Evolutionary conservation across 2,113 vertebrate genomes (phyloP).

Genomic region (Ctenodactylus gundi): DNA sequence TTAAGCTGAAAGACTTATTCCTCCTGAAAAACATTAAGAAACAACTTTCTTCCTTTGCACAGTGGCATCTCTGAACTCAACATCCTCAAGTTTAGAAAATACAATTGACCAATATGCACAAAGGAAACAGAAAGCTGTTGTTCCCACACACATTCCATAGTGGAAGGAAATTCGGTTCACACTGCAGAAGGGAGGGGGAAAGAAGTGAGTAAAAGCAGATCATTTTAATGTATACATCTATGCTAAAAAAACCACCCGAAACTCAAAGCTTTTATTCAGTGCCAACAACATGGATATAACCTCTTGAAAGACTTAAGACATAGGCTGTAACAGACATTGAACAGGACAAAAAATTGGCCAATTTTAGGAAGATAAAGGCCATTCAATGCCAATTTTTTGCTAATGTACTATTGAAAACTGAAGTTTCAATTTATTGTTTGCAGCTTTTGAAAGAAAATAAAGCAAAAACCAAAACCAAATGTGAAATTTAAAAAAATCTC

Average conservation of each 20-base stretch:
- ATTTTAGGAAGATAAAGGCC: background rate
- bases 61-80: background rate
- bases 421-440: conserved; percentile 40
- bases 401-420: conserved; percentile 9
- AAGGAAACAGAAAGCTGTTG: background rate
- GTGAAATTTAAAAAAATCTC: background rate
- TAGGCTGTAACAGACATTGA: conserved; percentile 34
- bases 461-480: conserved; percentile 36
- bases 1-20: background rate
- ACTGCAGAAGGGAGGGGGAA: background rate
- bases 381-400: conserved; percentile 32
- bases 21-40: background rate
- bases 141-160: background rate
- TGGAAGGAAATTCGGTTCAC: background rate
- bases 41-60: background rate
- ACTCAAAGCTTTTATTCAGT: conserved; percentile 52
- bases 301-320: conserved; percentile 49
- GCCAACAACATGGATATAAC: conserved; percentile 66
- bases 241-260: conserved; percentile 34
- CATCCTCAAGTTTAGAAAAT: background rate
- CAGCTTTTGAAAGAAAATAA: conserved; percentile 48
- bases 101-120: background rate
- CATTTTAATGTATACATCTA: conserved; percentile 54
- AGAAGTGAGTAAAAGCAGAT: conserved; percentile 48
- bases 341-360: conserved; percentile 42